A percentile compares a stretch with the other conserved stretches of the same genome.
Conservation (phyloP, 2,797 vertebrate genomes). For the Eulemur albifrons region DNA sequence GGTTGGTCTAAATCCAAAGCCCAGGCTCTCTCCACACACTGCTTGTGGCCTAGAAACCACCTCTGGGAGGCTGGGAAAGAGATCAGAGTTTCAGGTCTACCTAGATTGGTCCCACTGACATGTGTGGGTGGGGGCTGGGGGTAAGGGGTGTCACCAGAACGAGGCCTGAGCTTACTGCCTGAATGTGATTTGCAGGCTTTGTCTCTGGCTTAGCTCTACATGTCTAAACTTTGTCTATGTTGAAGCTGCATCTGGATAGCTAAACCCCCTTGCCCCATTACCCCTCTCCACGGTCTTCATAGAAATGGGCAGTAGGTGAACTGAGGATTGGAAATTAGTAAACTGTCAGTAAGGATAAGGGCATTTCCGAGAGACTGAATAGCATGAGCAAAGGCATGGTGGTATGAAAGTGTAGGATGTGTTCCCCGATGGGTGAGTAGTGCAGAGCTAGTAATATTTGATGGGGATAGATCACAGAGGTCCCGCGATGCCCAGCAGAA, state of each 20-base stretch:
- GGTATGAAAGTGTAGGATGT: background rate
- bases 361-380: background rate
- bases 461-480: background rate
- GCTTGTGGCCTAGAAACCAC: background rate
- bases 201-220: background rate
- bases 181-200: background rate
- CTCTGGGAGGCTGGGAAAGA: background rate
- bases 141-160: background rate
- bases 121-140: rapidly evolving
- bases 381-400: background rate
- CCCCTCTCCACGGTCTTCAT: background rate
- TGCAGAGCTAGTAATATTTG: background rate
- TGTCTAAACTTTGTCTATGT: background rate
- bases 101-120: background rate
- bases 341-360: background rate
- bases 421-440: background rate
- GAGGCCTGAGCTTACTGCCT: background rate
- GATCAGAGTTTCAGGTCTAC: background rate
- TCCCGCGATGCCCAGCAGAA: background rate
- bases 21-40: background rate
- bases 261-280: background rate
- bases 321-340: conserved; percentile 3
- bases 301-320: background rate
- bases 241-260: background rate
- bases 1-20: background rate